Conservation (phyloP, 1,140 invertebrate species). For the Myzus persicae region DNA sequence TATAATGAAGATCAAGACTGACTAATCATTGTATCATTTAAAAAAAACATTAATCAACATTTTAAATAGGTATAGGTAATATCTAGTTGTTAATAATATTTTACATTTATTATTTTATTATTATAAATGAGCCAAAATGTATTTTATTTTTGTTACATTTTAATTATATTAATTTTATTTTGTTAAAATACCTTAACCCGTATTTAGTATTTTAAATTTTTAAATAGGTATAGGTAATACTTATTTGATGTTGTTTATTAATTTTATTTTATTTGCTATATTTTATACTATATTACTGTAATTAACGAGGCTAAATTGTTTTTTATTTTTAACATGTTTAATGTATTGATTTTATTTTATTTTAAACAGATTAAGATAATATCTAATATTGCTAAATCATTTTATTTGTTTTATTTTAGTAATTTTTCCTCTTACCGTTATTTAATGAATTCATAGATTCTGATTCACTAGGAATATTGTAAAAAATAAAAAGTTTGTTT, state of each 20-base stretch:
- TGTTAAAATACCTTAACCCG: neutral
- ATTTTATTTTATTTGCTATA: neutral
- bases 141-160: neutral
- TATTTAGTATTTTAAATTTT: conserved; percentile 9
- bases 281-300: neutral
- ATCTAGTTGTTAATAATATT: conserved; percentile 1
- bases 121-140: neutral
- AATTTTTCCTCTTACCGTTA: neutral
- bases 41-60: conserved; percentile 22
- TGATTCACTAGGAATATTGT: neutral
- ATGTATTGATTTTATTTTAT: conserved; percentile 15
- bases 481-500: neutral
- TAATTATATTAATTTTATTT: conserved; percentile 1
- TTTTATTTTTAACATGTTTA: conserved; percentile 6
- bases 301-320: neutral
- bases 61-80: conserved; percentile 15
- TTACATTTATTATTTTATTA: conserved; percentile 18
- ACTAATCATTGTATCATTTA: conserved; percentile 23
- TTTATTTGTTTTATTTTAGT: neutral
- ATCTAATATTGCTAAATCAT: neutral
- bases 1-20: conserved; percentile 13
- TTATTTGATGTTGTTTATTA: neutral
- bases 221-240: neutral
- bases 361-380: conserved; percentile 3
- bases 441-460: conserved; percentile 1